Conservation (phyloP, 1,140 invertebrate species). For the Drosophila jambulina region DNA sequence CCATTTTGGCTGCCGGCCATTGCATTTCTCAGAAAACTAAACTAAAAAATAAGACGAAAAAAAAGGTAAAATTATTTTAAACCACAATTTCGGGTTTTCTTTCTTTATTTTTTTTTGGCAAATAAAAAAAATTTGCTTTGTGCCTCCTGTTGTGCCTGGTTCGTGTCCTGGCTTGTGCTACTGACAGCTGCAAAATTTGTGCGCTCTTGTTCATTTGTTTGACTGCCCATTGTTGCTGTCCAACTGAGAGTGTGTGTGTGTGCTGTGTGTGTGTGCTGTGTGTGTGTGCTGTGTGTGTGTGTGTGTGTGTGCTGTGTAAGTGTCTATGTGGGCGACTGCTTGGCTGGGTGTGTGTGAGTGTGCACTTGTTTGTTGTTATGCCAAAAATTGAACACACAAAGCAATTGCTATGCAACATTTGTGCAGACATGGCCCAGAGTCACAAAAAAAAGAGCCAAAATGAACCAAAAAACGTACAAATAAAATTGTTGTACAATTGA, state of each 20-base stretch:
- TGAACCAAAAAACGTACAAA: slow-evolving; percentile 61
- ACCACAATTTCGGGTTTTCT: slow-evolving; percentile 54
- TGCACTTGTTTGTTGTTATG: slow-evolving; percentile 67
- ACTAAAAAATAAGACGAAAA: slow-evolving; percentile 14
- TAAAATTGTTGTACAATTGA: slow-evolving; percentile 74
- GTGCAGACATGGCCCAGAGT: slow-evolving; percentile 71
- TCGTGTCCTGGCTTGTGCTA: slow-evolving; percentile 50
- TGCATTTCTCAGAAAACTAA: slow-evolving; percentile 53
- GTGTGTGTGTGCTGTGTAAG: neutral
- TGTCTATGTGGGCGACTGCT: slow-evolving; percentile 14
- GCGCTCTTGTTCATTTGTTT: slow-evolving; percentile 75
- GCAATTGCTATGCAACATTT: slow-evolving; percentile 82
- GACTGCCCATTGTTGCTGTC: slow-evolving; percentile 49
- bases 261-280: neutral
- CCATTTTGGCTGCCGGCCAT: slow-evolving; percentile 54
- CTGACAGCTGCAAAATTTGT: slow-evolving; percentile 81
- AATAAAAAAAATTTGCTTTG: slow-evolving; percentile 60
- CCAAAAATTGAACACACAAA: slow-evolving; percentile 83
- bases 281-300: slow-evolving; percentile 3
- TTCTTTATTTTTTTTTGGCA: slow-evolving; percentile 17
- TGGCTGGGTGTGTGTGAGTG: slow-evolving; percentile 4
- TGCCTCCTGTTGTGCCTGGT: slow-evolving; percentile 49
- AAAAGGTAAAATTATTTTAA: slow-evolving; percentile 38
- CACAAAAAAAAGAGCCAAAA: slow-evolving; percentile 45
- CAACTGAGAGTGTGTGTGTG: neutral